phyloP scores from a whole-genome alignment of 35 echinoderm and acorn worm species.

The Ptychodera flava region DNA sequence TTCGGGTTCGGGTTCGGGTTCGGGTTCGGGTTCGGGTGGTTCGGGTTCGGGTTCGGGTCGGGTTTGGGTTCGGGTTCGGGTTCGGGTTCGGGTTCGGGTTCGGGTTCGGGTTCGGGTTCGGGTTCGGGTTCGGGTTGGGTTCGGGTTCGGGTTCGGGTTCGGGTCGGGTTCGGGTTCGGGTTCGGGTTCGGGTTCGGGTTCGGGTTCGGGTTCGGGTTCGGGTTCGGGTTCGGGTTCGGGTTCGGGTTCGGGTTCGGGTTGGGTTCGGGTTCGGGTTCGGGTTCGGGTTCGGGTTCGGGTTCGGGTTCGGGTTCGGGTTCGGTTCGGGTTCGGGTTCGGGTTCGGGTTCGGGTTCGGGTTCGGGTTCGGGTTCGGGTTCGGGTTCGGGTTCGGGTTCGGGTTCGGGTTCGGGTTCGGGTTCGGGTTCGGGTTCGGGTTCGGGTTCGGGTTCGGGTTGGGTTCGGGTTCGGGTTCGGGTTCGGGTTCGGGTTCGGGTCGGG shows the following conservation, averaged over 20 bases:
- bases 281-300: conserved; percentile 19
- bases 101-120: conserved; percentile 5
- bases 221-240: conserved; percentile 22
- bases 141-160: conserved; percentile 38
- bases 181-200: conserved; percentile 18
- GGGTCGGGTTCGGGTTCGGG: conserved; percentile 35
- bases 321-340: conserved; percentile 22
- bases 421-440: conserved; percentile 23
- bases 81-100: conserved; percentile 5
- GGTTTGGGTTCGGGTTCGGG: conserved; percentile 29
- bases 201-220: conserved; percentile 2
- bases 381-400: conserved; percentile 31
- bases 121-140: conserved; percentile 16
- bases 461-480: conserved; percentile 12
- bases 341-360: conserved; percentile 5
- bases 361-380: conserved; percentile 23
- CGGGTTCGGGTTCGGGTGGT: conserved; percentile 28
- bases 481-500: conserved; percentile 13
- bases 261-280: conserved; percentile 25
- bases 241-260: conserved; percentile 18
- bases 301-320: conserved; percentile 17
- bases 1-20: conserved; percentile 24
- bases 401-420: conserved; percentile 18
- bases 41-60: conserved; percentile 37
- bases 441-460: conserved; percentile 29